Evolutionary conservation across 1,140 invertebrate species (phyloP).

Genomic region (Planococcus citri): DNA sequence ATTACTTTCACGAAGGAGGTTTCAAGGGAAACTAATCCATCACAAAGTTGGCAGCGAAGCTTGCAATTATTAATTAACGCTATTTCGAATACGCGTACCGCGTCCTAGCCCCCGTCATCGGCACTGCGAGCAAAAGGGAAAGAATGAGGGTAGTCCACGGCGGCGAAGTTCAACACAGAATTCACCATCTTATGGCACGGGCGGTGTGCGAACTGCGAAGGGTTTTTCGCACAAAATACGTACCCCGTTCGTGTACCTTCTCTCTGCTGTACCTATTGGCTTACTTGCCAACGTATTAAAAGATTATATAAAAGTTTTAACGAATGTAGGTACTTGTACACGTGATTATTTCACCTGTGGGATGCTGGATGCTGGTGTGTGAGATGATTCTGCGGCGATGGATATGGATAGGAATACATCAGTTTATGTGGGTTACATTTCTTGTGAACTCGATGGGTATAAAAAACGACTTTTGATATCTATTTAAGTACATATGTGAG

Average conservation of each 20-base stretch:
- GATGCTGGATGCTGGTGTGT: no score
- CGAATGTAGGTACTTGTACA: no score
- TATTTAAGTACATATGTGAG: no score
- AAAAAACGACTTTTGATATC: no score
- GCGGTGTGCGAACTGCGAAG: conserved; percentile 3
- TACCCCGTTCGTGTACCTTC: no score
- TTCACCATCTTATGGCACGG: conserved; percentile 3
- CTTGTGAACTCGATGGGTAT: no score
- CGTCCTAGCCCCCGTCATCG: no score
- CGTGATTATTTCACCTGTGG: background rate
- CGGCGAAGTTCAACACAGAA: background rate
- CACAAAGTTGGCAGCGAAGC: conserved; percentile 19
- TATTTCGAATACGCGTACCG: background rate
- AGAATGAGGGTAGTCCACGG: conserved; percentile 8
- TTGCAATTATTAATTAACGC: conserved; percentile 20
- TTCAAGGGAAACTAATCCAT: conserved; percentile 19
- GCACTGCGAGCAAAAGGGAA: background rate
- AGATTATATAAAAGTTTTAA: background rate
- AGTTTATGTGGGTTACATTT: no score
- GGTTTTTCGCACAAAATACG: conserved; percentile 1
- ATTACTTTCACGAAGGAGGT: conserved; percentile 18
- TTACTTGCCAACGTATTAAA: conserved; percentile 2
- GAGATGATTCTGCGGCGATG: no score
- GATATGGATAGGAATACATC: no score
- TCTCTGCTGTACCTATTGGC: no score